Evolutionary conservation across 2,888 invertebrate genomes (phyloP), one percentile per base, ranked within the genome.

Genomic region (Oxystoma pomonae): DNA sequence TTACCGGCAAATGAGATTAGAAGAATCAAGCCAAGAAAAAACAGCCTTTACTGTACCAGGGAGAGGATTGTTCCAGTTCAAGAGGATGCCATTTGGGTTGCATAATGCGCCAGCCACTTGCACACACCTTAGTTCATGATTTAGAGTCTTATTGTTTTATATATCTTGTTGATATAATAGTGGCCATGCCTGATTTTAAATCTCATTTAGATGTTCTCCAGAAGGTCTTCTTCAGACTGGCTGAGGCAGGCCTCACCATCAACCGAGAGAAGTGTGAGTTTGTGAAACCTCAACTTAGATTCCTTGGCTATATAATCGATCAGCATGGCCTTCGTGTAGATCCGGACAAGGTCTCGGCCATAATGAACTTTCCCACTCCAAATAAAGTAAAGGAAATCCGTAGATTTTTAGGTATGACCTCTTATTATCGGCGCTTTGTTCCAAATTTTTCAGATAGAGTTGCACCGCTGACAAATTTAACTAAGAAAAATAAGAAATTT

Each of bases 131-230:
- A 12, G 61, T 63, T 12, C 50, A 52, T 7, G 66, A 66, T 1
- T 20, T 66, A 16, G 55, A 63, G 49, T 49, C 5, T 19, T 19
- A 3, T n/a, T 5, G 53, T 53, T 67, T 67, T 21, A 58, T 60
- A 16, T 69, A 68, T 59, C 17, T 70, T 16, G 70, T 70, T 57
- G 71, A 71, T 55, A 68, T 72, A 2, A 62, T 71, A 55, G 22
- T 72, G 9, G 60, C 66, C 3, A 65, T 69, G 7, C 59, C 19
- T 2, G 60, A 57, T 51, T 69, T 72, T 20, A 63, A 69, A 9
- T 62, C 58, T 1, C 67, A 69, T 61, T 9, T 68, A 3, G 57
- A 65, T n/a, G 35, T 69, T 52, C 57, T 70, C n/a, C n/a, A n/a
- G n/a, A n/a, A 49, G 20, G 2, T 59, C 64, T 18, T 65, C 69